phyloP scores from a whole-genome alignment of 2,797 vertebrate species.

The Gouania willdenowi region DNA sequence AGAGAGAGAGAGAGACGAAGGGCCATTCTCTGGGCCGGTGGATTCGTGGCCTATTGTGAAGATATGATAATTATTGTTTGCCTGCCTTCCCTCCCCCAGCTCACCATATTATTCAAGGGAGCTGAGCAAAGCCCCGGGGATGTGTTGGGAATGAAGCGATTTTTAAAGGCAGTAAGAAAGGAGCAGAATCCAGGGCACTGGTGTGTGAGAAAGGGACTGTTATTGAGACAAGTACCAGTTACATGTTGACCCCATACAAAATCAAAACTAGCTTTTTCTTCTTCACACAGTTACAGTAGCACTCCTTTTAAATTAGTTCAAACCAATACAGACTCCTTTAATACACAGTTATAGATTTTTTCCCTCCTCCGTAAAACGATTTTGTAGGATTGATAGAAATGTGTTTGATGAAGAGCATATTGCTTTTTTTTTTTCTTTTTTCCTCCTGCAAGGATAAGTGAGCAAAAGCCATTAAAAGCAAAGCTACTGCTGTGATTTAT shows the following conservation, averaged over 20 bases:
- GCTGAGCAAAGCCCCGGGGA: conserved; percentile 68
- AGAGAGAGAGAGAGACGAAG: conserved; percentile 5
- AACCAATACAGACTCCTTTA: conserved; percentile 45
- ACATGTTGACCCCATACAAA: conserved; percentile 64
- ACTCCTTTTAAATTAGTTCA: conserved; percentile 50
- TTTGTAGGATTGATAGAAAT: conserved; percentile 49
- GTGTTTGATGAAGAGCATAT: conserved; percentile 34
- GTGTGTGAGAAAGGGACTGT: conserved; percentile 66
- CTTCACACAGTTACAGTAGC: conserved; percentile 55
- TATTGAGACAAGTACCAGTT: conserved; percentile 74
- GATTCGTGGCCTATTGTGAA: conserved; percentile 75
- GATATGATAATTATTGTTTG: conserved; percentile 84
- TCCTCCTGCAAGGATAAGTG: conserved; percentile 56
- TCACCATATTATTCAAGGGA: conserved; percentile 69
- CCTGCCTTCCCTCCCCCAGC: conserved; percentile 69
- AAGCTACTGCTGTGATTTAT: conserved; percentile 55
- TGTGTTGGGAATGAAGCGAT: conserved; percentile 74
- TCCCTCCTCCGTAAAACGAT: conserved; percentile 6
- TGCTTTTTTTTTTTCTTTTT: conserved; percentile 55
- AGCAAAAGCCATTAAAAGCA: conserved; percentile 57
- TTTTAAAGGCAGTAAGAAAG: conserved; percentile 69
- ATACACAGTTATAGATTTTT: conserved; percentile 22
- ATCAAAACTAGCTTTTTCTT: conserved; percentile 32
- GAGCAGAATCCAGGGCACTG: conserved; percentile 66
- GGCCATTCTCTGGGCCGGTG: conserved; percentile 51